phyloP scores from a whole-genome alignment of 2,113 vertebrate genomes.

The Cariama cristata region DNA sequence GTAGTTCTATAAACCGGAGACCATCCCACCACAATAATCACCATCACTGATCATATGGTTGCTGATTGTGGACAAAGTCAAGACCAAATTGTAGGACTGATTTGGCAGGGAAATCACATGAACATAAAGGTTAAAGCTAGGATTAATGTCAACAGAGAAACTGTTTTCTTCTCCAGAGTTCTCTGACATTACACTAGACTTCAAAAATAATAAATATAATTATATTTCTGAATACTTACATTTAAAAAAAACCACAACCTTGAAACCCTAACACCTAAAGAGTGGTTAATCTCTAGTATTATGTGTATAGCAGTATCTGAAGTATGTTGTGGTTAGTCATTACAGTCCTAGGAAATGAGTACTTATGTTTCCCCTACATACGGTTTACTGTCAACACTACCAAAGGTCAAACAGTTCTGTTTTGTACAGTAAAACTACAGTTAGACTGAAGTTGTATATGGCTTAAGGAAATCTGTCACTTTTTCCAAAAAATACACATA shows the following conservation, averaged over 20 bases:
- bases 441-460: background rate
- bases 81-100: background rate
- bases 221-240: background rate
- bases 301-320: background rate
- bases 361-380: background rate
- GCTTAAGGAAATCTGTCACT: background rate
- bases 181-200: background rate
- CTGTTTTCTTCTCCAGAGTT: background rate
- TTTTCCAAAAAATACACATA: background rate
- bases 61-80: background rate
- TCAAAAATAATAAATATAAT: background rate
- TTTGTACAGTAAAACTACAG: background rate
- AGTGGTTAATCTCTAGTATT: background rate
- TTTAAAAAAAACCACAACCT: background rate
- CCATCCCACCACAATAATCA: background rate
- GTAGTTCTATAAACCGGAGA: background rate
- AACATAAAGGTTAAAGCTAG: background rate
- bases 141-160: background rate
- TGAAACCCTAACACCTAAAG: background rate
- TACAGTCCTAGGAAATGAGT: background rate
- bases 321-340: background rate
- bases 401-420: background rate
- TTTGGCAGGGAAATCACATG: background rate
- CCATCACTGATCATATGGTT: accelerated
- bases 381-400: background rate